Evolutionary conservation across 23 tunicate species (phyloP).

Genomic region (Diplosoma virens): DNA sequence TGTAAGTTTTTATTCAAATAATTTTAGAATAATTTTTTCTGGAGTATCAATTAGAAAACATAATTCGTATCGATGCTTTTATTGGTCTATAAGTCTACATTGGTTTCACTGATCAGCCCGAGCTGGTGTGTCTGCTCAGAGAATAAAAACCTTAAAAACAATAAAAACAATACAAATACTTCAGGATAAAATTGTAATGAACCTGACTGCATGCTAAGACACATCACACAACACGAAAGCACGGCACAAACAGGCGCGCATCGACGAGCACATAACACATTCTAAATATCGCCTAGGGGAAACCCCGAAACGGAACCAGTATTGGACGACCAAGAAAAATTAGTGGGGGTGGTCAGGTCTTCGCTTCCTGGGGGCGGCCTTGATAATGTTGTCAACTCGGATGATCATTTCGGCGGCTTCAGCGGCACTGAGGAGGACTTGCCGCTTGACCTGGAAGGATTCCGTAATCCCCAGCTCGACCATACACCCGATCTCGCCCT

Average conservation of each 20-base stretch:
- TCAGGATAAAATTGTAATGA: neutral
- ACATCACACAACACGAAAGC: too few relatives aligned
- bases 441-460: constrained; percentile 93
- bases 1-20: too few relatives aligned
- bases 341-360: constrained; percentile 29
- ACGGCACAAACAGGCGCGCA: neutral
- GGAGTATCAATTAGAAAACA: too few relatives aligned
- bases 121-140: too few relatives aligned
- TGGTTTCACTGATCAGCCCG: too few relatives aligned
- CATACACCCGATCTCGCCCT: constrained; percentile 85
- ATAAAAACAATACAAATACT: neutral
- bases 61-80: too few relatives aligned
- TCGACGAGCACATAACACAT: neutral
- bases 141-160: neutral
- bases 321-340: too few relatives aligned
- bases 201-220: too few relatives aligned
- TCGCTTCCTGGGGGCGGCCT: constrained; percentile 83
- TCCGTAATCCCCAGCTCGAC: constrained; percentile 87
- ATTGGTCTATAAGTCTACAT: too few relatives aligned
- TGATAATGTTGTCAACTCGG: constrained; percentile 96
- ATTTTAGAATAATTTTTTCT: too few relatives aligned
- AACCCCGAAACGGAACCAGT: too few relatives aligned
- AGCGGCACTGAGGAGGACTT: constrained; percentile 79
- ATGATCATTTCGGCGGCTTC: constrained; percentile 99
- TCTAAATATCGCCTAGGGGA: neutral